These are phyloP conservation scores for Ochropleura plecta DNA, from an alignment of 2,888 invertebrate genomes.

Conservation along the genomic window DNA sequence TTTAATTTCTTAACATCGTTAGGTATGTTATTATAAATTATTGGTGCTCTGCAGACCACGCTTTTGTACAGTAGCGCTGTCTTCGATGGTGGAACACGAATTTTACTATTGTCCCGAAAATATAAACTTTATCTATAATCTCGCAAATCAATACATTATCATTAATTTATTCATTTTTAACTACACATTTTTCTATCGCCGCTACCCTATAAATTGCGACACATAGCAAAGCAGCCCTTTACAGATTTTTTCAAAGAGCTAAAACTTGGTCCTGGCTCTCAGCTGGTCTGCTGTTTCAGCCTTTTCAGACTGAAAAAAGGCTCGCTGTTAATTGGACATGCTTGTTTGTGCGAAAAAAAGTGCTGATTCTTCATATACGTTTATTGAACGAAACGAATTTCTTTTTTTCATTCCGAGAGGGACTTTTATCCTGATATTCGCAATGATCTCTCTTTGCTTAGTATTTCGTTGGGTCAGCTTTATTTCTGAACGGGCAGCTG, in stretches of 20 bases:
- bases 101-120: too few relatives aligned
- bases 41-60: too few relatives aligned
- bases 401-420: constrained; percentile 33
- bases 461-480: constrained; percentile 42
- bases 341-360: constrained; percentile 78
- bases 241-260: constrained; percentile 79
- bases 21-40: too few relatives aligned
- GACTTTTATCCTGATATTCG: constrained; percentile 35
- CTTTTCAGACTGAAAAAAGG: constrained; percentile 73
- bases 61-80: too few relatives aligned
- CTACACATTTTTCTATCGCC: constrained; percentile 37
- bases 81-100: too few relatives aligned
- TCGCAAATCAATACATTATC: too few relatives aligned
- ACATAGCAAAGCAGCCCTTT: constrained; percentile 74
- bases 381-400: constrained; percentile 55
- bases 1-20: too few relatives aligned
- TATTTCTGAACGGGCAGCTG: constrained; percentile 31
- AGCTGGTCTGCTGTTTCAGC: constrained; percentile 75
- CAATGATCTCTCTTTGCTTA: constrained; percentile 48
- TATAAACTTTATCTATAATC: too few relatives aligned
- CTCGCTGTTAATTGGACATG: constrained; percentile 82
- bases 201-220: constrained; percentile 63
- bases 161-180: too few relatives aligned
- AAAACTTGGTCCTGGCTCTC: constrained; percentile 71
- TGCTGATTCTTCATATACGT: constrained; percentile 73